Percentiles rank a stretch among this genome's conserved stretches.
Evolutionary conservation across 2,113 vertebrate species (phyloP).

Genomic region (Pagrus major): DNA sequence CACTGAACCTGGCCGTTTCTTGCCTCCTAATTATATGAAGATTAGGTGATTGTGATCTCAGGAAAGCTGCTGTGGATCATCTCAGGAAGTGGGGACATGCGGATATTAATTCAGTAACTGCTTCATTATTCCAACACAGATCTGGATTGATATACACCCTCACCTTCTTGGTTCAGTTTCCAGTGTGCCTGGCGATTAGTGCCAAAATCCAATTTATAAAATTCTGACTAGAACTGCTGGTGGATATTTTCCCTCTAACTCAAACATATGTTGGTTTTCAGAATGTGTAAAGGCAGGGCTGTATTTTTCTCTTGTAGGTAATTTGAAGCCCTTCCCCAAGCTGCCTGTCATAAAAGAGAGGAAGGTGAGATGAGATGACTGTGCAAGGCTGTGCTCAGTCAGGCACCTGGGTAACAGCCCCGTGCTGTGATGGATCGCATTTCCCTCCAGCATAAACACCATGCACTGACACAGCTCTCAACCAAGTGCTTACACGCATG

Average conservation of each 20-base stretch:
- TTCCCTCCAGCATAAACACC: slow-evolving; percentile 72
- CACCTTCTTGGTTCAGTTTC: slow-evolving; percentile 14
- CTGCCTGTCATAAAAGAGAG: slow-evolving; percentile 41
- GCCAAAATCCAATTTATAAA: slow-evolving; percentile 10
- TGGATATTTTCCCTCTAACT: background rate
- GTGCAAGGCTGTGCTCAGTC: slow-evolving; percentile 58
- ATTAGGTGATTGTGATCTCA: slow-evolving; percentile 54
- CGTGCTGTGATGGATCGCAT: slow-evolving; percentile 67
- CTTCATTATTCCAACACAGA: slow-evolving; percentile 47
- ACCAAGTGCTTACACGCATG: slow-evolving; percentile 65
- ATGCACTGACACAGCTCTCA: slow-evolving; percentile 48
- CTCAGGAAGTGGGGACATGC: slow-evolving; percentile 9
- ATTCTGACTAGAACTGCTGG: background rate
- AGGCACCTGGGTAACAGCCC: slow-evolving; percentile 66
- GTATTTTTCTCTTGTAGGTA: slow-evolving; percentile 46
- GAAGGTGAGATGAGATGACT: slow-evolving; percentile 63
- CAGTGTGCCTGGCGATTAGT: slow-evolving; percentile 22
- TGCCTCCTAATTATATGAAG: slow-evolving; percentile 60
- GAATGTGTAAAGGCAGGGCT: background rate
- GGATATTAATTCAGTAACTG: slow-evolving; percentile 30
- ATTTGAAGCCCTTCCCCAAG: slow-evolving; percentile 54
- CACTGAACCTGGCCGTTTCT: slow-evolving; percentile 40
- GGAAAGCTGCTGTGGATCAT: slow-evolving; percentile 47
- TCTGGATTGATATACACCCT: slow-evolving; percentile 26
- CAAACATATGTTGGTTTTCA: slow-evolving; percentile 8